Conservation (phyloP, 1,140 invertebrate genomes). For the Penaeus chinensis region DNA sequence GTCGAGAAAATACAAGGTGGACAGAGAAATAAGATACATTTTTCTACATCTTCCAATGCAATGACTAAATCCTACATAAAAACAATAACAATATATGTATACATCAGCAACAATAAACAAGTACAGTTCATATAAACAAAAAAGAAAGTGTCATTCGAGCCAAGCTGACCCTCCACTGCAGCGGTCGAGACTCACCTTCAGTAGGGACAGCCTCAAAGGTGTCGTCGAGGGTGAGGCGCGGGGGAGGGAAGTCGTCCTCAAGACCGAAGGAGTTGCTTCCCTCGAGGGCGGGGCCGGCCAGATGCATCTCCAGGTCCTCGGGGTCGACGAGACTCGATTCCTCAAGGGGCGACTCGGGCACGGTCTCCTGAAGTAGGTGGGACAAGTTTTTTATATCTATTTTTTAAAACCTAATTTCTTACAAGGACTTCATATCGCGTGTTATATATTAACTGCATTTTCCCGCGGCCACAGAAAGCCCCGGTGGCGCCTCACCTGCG, state of each 20-base stretch:
- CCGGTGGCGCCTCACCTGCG: background rate
- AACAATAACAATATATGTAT: background rate
- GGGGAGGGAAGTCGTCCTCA: slow-evolving; percentile 1
- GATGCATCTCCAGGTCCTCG: slow-evolving; percentile 19
- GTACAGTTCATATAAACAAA: background rate
- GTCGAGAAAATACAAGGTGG: too few relatives aligned
- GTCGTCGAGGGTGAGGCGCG: slow-evolving; percentile 51
- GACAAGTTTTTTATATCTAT: background rate
- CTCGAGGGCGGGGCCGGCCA: background rate
- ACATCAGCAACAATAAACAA: too few relatives aligned
- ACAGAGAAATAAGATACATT: too few relatives aligned
- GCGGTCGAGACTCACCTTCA: slow-evolving; percentile 28
- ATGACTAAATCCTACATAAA: background rate
- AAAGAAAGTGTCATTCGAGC: background rate
- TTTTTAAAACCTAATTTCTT: too few relatives aligned
- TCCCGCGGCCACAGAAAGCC: too few relatives aligned
- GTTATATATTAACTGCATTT: too few relatives aligned
- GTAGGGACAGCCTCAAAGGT: slow-evolving; percentile 52
- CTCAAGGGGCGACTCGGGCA: slow-evolving; percentile 27
- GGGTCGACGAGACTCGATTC: slow-evolving; percentile 47
- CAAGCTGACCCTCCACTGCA: background rate
- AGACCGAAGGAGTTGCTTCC: background rate
- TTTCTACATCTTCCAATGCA: too few relatives aligned
- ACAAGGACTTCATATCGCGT: too few relatives aligned
- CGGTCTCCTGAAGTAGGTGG: background rate